phyloP scores from a whole-genome alignment of 2,797 vertebrate species.

The Botia kubotai region DNA sequence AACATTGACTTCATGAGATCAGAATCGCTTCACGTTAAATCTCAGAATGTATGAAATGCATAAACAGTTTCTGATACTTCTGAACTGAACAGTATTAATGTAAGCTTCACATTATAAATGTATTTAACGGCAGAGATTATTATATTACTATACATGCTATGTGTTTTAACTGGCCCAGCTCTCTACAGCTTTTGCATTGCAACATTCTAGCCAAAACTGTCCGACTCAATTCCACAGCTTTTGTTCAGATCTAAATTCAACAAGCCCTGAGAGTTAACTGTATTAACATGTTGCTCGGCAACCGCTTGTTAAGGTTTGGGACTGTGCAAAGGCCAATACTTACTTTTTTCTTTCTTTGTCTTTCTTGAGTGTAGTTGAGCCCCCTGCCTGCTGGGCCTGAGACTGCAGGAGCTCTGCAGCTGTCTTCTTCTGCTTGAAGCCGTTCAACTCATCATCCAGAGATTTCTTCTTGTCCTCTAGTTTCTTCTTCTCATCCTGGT shows the following conservation, averaged over 20 bases:
- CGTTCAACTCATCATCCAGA: constrained; percentile 94
- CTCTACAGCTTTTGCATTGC: no score
- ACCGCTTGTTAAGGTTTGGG: constrained; percentile 16
- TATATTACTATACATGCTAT: no score
- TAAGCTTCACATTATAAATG: no score
- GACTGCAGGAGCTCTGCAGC: constrained; percentile 93
- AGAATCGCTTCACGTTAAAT: no score
- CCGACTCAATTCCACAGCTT: neutral
- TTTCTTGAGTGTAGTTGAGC: constrained; percentile 96
- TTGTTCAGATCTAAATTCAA: neutral
- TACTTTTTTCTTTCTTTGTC: constrained; percentile 99
- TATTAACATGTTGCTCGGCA: constrained; percentile 3
- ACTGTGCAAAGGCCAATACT: constrained; percentile 73
- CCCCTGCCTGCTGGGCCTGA: constrained; percentile 95
- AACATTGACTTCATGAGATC: no score
- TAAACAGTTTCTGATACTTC: neutral
- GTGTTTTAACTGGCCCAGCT: no score
- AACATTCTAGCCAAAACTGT: no score
- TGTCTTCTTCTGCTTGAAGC: constrained; percentile 97
- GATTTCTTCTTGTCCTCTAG: constrained; percentile 96
- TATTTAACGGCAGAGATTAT: neutral
- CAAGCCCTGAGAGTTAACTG: neutral
- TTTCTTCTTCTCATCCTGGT: constrained; percentile 99
- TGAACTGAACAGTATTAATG: no score
- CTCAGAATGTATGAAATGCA: no score